Evolutionary conservation across 2,888 invertebrate genomes (phyloP).

Genomic region (Hypsopygia costalis): DNA sequence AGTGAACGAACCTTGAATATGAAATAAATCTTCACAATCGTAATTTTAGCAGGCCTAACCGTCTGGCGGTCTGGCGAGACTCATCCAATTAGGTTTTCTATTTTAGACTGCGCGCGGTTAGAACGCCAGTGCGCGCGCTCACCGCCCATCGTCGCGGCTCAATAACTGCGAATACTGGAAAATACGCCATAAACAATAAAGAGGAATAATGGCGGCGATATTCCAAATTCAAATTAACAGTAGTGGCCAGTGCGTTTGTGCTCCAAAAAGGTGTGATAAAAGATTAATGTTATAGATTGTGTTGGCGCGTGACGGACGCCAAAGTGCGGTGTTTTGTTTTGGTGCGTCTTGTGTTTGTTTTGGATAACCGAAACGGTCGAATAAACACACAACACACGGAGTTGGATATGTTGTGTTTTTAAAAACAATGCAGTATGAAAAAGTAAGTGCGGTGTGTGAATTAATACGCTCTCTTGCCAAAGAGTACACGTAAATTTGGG

Average conservation of each 20-base stretch:
- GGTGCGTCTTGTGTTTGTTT: slow-evolving; percentile 19
- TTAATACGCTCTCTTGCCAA: no score
- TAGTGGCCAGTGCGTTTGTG: slow-evolving; percentile 8
- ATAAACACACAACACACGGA: slow-evolving; percentile 8
- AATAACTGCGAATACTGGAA: slow-evolving; percentile 34
- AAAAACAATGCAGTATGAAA: no score
- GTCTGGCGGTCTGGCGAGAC: slow-evolving; percentile 59
- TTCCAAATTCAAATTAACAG: slow-evolving; percentile 21
- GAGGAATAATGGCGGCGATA: slow-evolving; percentile 24
- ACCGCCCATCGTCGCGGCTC: slow-evolving; percentile 32
- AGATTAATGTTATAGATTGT: background rate
- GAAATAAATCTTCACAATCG: slow-evolving; percentile 40
- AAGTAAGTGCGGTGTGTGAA: no score
- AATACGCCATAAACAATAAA: slow-evolving; percentile 38
- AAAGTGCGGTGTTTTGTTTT: slow-evolving; percentile 16
- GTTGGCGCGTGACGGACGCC: slow-evolving; percentile 1
- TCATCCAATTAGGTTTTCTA: slow-evolving; percentile 63
- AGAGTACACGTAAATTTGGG: no score
- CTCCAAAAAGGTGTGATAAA: slow-evolving; percentile 9
- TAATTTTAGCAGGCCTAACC: slow-evolving; percentile 64
- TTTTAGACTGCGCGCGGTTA: slow-evolving; percentile 46
- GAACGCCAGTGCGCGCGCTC: slow-evolving; percentile 40
- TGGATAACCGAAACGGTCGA: slow-evolving; percentile 11
- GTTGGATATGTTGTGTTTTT: slow-evolving; percentile 12
- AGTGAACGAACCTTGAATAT: no score